These are phyloP conservation scores for Acyrthosiphon pisum DNA, from an alignment of 1,140 invertebrate species.

Conservation along the genomic window DNA sequence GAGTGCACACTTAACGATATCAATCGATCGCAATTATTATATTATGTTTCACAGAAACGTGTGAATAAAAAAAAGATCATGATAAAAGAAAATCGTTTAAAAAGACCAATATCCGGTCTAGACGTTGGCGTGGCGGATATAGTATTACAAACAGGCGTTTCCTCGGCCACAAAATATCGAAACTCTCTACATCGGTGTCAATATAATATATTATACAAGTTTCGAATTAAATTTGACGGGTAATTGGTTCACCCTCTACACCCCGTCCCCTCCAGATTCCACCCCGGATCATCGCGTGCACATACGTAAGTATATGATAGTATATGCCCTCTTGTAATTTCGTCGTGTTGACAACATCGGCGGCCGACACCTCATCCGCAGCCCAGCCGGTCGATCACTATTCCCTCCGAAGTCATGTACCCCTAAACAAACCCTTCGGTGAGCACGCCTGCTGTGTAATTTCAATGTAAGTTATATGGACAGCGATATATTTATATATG, in stretches of 20 bases:
- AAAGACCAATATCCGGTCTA: background rate
- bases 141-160: background rate
- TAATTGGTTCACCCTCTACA: background rate
- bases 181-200: background rate
- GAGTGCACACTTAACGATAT: background rate
- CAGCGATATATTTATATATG: too few species aligned
- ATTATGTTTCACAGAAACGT: background rate
- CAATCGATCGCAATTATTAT: background rate
- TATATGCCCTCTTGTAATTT: background rate
- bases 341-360: background rate
- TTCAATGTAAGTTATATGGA: background rate
- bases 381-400: background rate
- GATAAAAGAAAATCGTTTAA: background rate
- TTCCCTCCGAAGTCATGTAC: background rate
- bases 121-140: background rate
- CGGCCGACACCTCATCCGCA: background rate
- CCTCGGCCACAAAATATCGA: background rate
- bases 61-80: background rate
- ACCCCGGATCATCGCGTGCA: background rate
- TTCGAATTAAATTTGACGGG: conserved; percentile 7
- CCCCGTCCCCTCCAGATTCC: background rate
- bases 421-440: background rate
- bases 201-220: background rate
- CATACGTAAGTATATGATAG: background rate
- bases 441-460: background rate